These are phyloP conservation scores for Psittacula derbiana DNA, from an alignment of 2,797 vertebrate genomes.

Conservation along the genomic window DNA sequence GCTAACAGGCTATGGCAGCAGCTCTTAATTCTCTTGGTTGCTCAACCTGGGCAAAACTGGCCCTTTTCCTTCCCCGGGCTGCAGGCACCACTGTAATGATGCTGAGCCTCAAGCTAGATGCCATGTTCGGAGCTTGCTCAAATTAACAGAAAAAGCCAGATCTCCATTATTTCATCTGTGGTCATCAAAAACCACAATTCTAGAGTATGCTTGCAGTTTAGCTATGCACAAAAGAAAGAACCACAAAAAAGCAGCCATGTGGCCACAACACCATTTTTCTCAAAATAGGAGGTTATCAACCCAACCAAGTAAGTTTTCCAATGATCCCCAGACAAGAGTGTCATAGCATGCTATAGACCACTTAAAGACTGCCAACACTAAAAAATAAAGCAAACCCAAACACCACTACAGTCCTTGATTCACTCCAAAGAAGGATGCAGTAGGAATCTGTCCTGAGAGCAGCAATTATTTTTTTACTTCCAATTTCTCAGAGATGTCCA, in stretches of 20 bases:
- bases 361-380: not conserved
- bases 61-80: not conserved
- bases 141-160: not conserved
- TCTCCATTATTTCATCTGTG: not conserved
- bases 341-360: not conserved
- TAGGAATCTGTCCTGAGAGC: not conserved
- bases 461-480: not conserved
- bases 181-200: not conserved
- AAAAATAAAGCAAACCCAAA: not conserved
- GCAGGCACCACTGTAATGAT: not conserved
- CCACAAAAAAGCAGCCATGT: not conserved
- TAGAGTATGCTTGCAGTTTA: rapidly evolving
- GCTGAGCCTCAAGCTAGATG: not conserved
- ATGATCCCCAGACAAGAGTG: not conserved
- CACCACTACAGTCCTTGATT: not conserved
- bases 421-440: not conserved
- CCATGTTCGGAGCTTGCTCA: not conserved
- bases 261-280: not conserved
- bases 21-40: not conserved
- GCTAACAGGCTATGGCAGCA: not conserved
- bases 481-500: not conserved
- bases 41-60: not conserved
- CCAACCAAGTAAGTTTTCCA: not conserved
- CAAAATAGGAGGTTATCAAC: not conserved
- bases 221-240: not conserved